These are phyloP conservation scores for Aythya baeri DNA, from an alignment of 2,113 vertebrate genomes.

Conservation along the genomic window DNA sequence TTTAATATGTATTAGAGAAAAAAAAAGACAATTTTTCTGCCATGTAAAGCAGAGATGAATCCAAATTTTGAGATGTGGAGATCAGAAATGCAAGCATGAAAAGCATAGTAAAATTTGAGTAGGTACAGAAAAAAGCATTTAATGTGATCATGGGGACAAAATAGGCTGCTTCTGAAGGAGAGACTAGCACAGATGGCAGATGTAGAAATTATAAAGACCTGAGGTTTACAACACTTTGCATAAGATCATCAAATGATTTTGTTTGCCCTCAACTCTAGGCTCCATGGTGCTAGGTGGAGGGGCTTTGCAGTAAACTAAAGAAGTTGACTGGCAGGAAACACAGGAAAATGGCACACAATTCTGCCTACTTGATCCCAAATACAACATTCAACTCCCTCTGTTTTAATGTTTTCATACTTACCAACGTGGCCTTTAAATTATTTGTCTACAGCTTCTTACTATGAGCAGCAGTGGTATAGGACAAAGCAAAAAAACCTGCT, in stretches of 20 bases:
- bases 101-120: not conserved
- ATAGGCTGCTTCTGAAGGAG: not conserved
- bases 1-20: not conserved
- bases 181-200: not conserved
- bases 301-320: not conserved
- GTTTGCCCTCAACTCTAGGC: not conserved
- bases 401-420: not conserved
- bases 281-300: not conserved
- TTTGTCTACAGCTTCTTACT: not conserved
- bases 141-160: not conserved
- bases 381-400: not conserved
- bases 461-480: not conserved
- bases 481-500: not conserved
- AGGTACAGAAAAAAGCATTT: not conserved
- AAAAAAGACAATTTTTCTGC: not conserved
- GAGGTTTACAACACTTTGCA: not conserved
- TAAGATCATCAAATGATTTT: not conserved
- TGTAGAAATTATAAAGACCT: not conserved
- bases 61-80: not conserved
- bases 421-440: not conserved
- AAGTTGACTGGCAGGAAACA: not conserved
- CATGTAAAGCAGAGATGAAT: not conserved
- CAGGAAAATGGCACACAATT: not conserved
- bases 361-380: not conserved
- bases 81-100: not conserved